Evolutionary conservation across 2,797 vertebrate genomes (phyloP), one percentile per base, ranked within the genome.

Genomic region (Channa striata): DNA sequence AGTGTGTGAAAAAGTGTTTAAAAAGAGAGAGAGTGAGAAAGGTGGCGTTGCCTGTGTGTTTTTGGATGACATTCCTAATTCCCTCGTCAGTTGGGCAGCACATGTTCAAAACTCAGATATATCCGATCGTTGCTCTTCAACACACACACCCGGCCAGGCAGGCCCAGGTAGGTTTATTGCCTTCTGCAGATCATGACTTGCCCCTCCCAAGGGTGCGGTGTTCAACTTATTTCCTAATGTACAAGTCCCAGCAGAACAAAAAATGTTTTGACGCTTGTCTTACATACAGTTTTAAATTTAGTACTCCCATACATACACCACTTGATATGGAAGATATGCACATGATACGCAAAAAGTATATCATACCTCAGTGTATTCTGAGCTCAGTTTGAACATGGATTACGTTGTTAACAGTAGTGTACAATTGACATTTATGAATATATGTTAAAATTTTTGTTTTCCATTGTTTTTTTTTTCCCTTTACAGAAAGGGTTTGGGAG

Each of bases 401-500:
- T 30, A 30, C 1, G 6, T 30, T 30, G 4, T 30, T 30, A 30
- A 30, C 25, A 30, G 25, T 30, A 30, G 25, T 30, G 25, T 30
- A n/a, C n/a, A n/a, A n/a, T n/a, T n/a, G n/a, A n/a, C n/a, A n/a
- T n/a, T n/a, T n/a, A n/a, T n/a, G n/a, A n/a, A n/a, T n/a, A n/a
- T n/a, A n/a, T n/a, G n/a, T n/a, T n/a, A n/a, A n/a, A n/a, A n/a
- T n/a, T n/a, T n/a, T n/a, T n/a, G n/a, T n/a, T 39, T 0, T 6
- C 8, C 49, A 61, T 51, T 80, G 82, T 62, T 49, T 66, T 72
- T 70, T 63, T 84, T 52, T 89, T n/a, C n/a, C 64, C 69, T 59
- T 92, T 93, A 82, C 91, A 95, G 94, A 93, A 89, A 91, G 92
- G 93, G 11, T 94, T 30, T 57, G 0, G 1, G 0, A 92, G 33